Evolutionary conservation across 2,113 vertebrate genomes (phyloP), one percentile per base, ranked within the genome.

Genomic region (Trogon surrucura): DNA sequence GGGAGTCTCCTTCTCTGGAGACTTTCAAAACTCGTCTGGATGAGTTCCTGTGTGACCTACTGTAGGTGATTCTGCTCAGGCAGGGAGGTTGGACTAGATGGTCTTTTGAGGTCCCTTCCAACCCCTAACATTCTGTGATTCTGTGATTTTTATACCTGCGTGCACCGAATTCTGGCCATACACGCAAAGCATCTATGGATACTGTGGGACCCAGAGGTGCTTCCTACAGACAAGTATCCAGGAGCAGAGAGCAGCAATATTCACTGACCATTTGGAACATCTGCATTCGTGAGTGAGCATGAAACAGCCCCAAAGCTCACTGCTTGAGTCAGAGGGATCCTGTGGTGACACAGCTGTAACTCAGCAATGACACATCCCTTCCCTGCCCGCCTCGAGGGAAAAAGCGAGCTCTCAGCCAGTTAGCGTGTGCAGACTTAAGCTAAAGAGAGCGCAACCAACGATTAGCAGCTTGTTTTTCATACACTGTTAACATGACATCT

Each of bases 381-480:
- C 14, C 15, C 73, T 60, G 38, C 67, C 69, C n/a, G 56, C 44
- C 82, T 75, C 34, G 20, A 70, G 65, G 25, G 36, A 30, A 69
- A 51, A 32, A 47, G 9, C 70, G 38, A 66, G 56, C 73, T 71
- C 57, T 80, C 78, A 94, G 64, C 10, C 77, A 83, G 66, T 80
- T 13, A 36, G 1, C 30, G 44, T 0, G 25, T 58, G 80, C 50
- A 95, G 67, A 62, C 58, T 74, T 30, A 48, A 5, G 11, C 30
- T 67, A 92, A 77, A 48, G 57, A 90, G 87, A 92, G 36, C 58
- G 65, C 50, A 89, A 74, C 34, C 53, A 89, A 34, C 85, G 88
- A 97, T 88, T 74, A 95, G 61, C 93, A 96, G 91, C 91, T 94
- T 84, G 94, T 91, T 97, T 88, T 96, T 96, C 91, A 88, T 22